Conservation (phyloP, 2,888 invertebrate species). For the Nomada fabriciana region DNA sequence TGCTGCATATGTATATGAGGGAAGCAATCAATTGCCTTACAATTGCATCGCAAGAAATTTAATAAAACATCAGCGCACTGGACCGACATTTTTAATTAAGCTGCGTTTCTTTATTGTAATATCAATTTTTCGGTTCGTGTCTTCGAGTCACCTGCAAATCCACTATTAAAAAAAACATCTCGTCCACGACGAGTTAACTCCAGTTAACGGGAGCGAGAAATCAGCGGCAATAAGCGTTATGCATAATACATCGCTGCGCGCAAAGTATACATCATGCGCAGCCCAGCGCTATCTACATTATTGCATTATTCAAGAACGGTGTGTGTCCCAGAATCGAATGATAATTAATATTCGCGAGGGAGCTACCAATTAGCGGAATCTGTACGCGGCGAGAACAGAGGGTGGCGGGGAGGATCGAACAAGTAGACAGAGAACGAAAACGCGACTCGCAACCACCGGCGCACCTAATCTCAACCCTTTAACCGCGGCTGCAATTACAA, state of each 20-base stretch:
- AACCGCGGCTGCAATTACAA: slow-evolving; percentile 47
- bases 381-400: slow-evolving; percentile 9
- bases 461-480: slow-evolving; percentile 48
- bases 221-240: slow-evolving; percentile 27
- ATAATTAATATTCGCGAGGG: slow-evolving; percentile 66
- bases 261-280: slow-evolving; percentile 46
- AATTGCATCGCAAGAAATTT: no score
- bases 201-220: slow-evolving; percentile 16
- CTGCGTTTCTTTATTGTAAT: no score
- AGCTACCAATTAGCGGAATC: slow-evolving; percentile 61
- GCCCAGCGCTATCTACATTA: slow-evolving; percentile 41
- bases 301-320: slow-evolving; percentile 51
- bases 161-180: no score
- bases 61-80: no score
- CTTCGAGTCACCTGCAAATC: no score
- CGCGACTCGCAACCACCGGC: slow-evolving; percentile 12
- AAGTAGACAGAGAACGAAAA: slow-evolving; percentile 12
- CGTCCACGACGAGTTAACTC: no score
- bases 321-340: slow-evolving; percentile 52
- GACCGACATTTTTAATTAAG: no score
- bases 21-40: no score
- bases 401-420: slow-evolving; percentile 6
- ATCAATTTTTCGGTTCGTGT: no score
- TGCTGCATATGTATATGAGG: no score
- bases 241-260: slow-evolving; percentile 34